These are phyloP conservation scores for Oopsacas minuta DNA, from an alignment of 37 sponge, comb jelly and placozoan species.

Conservation along the genomic window DNA sequence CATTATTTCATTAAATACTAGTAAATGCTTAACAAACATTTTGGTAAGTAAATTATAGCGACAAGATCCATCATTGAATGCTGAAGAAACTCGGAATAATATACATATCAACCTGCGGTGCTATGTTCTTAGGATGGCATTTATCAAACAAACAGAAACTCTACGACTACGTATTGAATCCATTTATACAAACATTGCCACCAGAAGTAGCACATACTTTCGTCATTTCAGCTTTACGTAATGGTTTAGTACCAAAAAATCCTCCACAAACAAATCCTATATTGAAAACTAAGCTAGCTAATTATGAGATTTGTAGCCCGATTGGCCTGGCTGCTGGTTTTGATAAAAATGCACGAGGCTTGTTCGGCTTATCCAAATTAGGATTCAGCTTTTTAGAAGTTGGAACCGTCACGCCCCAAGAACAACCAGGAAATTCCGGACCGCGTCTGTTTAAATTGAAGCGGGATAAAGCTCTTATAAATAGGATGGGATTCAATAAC, in stretches of 20 bases:
- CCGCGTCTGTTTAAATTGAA: conserved; percentile 79
- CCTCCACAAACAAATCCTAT: neutral
- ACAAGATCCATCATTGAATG: too few species aligned
- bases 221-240: neutral
- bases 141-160: neutral
- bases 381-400: conserved; percentile 89
- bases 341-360: conserved; percentile 82
- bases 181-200: neutral
- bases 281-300: neutral
- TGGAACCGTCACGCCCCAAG: conserved; percentile 79
- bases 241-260: neutral
- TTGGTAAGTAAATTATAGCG: too few species aligned
- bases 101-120: neutral
- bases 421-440: conserved; percentile 64
- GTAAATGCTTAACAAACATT: too few species aligned
- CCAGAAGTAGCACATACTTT: neutral
- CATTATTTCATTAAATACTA: too few species aligned
- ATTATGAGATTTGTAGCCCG: conserved; percentile 48
- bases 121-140: neutral
- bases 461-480: conserved; percentile 76
- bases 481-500: conserved; percentile 49
- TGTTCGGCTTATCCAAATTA: conserved; percentile 40
- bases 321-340: conserved; percentile 92
- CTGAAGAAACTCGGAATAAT: neutral
- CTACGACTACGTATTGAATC: neutral